phyloP scores from a whole-genome alignment of 1,140 invertebrate species.

The Ptiloglossa arizonensis region DNA sequence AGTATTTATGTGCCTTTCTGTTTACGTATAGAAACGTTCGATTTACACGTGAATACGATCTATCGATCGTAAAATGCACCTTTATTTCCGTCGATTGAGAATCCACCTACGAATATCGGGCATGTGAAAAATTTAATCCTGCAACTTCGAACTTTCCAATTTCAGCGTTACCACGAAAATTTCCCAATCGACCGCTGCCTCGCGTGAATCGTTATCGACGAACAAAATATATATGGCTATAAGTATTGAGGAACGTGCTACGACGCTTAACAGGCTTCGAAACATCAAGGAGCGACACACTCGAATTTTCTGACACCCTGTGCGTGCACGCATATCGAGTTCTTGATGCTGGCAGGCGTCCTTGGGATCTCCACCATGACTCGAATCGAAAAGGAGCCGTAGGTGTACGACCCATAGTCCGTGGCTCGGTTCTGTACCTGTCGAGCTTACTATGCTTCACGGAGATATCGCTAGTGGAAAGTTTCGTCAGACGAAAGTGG shows the following conservation, averaged over 20 bases:
- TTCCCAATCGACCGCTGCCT: neutral
- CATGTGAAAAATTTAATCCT: neutral
- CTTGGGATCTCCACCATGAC: conserved; percentile 62
- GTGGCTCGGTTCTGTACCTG: conserved; percentile 55
- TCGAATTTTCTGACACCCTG: conserved; percentile 26
- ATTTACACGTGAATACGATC: neutral
- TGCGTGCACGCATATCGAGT: conserved; percentile 21
- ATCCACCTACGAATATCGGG: no score
- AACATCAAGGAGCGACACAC: no score
- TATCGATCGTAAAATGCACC: neutral
- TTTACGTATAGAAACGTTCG: neutral
- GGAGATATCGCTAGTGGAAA: conserved; percentile 62
- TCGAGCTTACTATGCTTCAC: conserved; percentile 45
- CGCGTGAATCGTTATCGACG: neutral
- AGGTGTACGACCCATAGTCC: conserved; percentile 59
- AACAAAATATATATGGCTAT: neutral
- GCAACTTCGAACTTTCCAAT: neutral
- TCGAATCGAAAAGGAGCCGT: conserved; percentile 63
- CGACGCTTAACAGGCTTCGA: neutral
- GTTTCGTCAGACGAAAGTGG: conserved; percentile 59
- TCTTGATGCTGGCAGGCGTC: conserved; percentile 44
- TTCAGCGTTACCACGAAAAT: neutral
- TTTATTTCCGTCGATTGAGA: no score
- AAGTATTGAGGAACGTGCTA: neutral
- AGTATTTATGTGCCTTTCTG: neutral